These are phyloP conservation scores for Bombus haemorrhoidalis DNA, from an alignment of 1,140 invertebrate species.

Conservation along the genomic window DNA sequence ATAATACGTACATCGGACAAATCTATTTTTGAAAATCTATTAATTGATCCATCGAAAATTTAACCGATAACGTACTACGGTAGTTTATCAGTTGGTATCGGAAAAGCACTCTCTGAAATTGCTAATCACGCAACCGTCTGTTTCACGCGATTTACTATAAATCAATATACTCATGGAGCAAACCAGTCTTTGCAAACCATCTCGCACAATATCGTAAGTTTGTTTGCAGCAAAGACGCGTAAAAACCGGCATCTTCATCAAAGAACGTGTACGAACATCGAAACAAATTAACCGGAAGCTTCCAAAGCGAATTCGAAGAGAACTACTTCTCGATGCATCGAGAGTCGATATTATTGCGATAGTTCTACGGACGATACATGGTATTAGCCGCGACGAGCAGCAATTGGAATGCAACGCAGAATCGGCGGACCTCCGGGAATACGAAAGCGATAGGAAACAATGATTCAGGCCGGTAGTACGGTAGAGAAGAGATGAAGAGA, in stretches of 20 bases:
- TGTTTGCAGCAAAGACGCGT: background rate
- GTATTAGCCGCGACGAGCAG: constrained; percentile 1
- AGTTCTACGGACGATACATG: background rate
- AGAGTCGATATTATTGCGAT: constrained; percentile 5
- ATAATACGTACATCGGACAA: too few relatives aligned
- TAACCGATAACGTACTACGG: too few relatives aligned
- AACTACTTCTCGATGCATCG: background rate
- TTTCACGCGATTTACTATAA: background rate
- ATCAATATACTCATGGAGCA: background rate
- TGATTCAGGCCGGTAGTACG: constrained; percentile 25
- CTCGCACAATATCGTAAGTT: too few relatives aligned
- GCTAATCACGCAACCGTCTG: too few relatives aligned
- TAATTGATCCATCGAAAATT: too few relatives aligned
- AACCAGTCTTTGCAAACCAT: background rate
- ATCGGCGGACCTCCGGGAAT: constrained; percentile 25
- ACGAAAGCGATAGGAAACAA: constrained; percentile 56
- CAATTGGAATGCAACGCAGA: constrained; percentile 59
- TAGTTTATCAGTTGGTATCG: too few relatives aligned
- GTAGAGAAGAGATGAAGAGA: background rate
- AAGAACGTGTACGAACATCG: background rate
- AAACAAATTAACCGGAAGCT: background rate
- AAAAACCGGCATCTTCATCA: background rate
- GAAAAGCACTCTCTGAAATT: too few relatives aligned
- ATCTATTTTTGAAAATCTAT: too few relatives aligned
- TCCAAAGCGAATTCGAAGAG: background rate